A percentile compares a stretch with the other conserved stretches of the same genome.
Evolutionary conservation across 2,113 vertebrate genomes (phyloP).

Genomic region (Notothenia rossii): DNA sequence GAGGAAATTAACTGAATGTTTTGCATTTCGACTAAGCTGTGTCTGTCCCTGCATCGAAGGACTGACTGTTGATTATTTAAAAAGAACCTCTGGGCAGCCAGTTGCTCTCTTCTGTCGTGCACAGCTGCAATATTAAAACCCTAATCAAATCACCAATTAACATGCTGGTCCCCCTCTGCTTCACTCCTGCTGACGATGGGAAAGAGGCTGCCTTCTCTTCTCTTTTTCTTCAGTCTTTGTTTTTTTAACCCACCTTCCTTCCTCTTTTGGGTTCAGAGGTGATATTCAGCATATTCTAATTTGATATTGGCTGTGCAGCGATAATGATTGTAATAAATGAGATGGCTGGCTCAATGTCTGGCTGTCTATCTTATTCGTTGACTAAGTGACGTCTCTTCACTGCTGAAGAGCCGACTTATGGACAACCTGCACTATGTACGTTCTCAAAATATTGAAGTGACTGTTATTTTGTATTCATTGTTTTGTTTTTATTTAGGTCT

Average conservation of each 20-base stretch:
- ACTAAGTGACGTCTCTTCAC: slow-evolving; percentile 15
- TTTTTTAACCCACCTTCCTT: slow-evolving; percentile 33
- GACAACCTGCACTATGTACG: too few relatives aligned
- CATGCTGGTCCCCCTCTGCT: slow-evolving; percentile 72
- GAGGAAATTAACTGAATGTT: slow-evolving; percentile 36
- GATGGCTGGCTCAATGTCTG: slow-evolving; percentile 32
- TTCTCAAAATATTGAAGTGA: too few relatives aligned
- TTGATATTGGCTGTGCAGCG: slow-evolving; percentile 35
- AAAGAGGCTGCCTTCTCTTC: slow-evolving; percentile 56
- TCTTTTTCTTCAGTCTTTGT: slow-evolving; percentile 31
- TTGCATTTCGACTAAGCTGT: slow-evolving; percentile 18
- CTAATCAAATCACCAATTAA: slow-evolving; percentile 84
- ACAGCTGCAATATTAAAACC: slow-evolving; percentile 82
- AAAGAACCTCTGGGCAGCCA: slow-evolving; percentile 43
- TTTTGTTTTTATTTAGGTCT: too few relatives aligned
- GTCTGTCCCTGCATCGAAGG: neutral
- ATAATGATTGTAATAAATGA: slow-evolving; percentile 56
- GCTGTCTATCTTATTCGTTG: slow-evolving; percentile 27
- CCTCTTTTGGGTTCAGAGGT: slow-evolving; percentile 49
- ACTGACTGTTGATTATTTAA: slow-evolving; percentile 39
- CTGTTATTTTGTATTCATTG: too few relatives aligned
- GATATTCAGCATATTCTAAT: slow-evolving; percentile 62
- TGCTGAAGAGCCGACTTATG: slow-evolving; percentile 3
- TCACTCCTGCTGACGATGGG: slow-evolving; percentile 70
- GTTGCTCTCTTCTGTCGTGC: slow-evolving; percentile 42